Evolutionary conservation across 1,140 invertebrate genomes (phyloP).

Genomic region (Drosophila bocqueti): DNA sequence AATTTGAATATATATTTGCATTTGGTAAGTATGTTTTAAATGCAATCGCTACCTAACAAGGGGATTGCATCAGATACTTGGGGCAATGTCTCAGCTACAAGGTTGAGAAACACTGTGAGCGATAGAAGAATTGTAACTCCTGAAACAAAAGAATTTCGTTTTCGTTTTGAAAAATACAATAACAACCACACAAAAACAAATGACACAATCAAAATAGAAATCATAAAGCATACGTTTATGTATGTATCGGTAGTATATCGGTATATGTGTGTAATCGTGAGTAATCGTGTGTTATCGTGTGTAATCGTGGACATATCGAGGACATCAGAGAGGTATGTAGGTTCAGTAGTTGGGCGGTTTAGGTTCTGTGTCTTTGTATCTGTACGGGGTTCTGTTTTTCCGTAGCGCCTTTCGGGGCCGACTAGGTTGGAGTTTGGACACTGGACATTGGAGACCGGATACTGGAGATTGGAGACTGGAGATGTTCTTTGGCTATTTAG

Average conservation of each 20-base stretch:
- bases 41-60: conserved; percentile 93
- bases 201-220: conserved; percentile 74
- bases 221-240: conserved; percentile 76
- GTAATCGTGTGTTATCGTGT: conserved; percentile 11
- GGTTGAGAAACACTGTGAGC: conserved; percentile 99
- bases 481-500: conserved; percentile 49
- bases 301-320: conserved; percentile 49
- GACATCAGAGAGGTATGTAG: conserved; percentile 46
- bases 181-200: conserved; percentile 72
- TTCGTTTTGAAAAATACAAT: conserved; percentile 80
- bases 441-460: background rate
- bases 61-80: conserved; percentile 97
- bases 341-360: conserved; percentile 36
- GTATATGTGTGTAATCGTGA: conserved; percentile 38
- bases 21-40: conserved; percentile 83
- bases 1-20: conserved; percentile 84
- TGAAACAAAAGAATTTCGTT: conserved; percentile 91
- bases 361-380: conserved; percentile 39
- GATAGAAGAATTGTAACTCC: conserved; percentile 99
- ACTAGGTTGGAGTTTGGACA: conserved; percentile 12
- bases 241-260: conserved; percentile 53
- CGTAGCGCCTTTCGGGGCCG: conserved; percentile 10
- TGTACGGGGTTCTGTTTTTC: conserved; percentile 30
- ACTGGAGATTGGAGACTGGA: conserved; percentile 24
- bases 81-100: conserved; percentile 97